These are phyloP conservation scores for Sorex fumeus DNA, from an alignment of 2,113 vertebrate genomes.

Conservation along the genomic window DNA sequence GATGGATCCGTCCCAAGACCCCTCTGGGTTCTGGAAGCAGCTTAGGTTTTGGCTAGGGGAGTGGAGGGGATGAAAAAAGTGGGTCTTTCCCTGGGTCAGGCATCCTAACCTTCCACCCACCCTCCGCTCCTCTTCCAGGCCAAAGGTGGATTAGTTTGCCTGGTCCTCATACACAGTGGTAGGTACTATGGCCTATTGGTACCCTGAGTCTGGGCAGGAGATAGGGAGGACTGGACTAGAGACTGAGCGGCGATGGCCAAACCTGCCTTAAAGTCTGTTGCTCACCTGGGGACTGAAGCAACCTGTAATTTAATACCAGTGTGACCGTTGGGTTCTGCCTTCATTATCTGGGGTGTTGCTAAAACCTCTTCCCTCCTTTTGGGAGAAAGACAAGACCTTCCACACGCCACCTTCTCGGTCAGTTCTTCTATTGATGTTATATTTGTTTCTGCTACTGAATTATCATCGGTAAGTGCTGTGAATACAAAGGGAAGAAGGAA, in stretches of 20 bases:
- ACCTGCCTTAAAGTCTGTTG: neutral
- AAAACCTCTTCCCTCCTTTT: neutral
- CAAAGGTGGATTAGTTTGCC: neutral
- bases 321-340: neutral
- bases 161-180: neutral
- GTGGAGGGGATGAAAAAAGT: neutral
- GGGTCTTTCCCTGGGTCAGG: too few species aligned
- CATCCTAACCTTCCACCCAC: neutral
- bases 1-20: neutral
- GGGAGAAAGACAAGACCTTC: fast-evolving
- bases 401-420: fast-evolving
- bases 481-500: constrained; percentile 26
- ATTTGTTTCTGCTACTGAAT: neutral
- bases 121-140: neutral
- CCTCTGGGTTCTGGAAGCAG: neutral
- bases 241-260: neutral
- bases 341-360: fast-evolving
- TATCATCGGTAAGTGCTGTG: constrained; percentile 58
- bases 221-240: neutral
- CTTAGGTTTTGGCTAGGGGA: neutral
- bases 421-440: constrained; percentile 7
- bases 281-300: constrained; percentile 82
- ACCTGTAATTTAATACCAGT: constrained; percentile 86
- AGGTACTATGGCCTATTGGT: too few species aligned
- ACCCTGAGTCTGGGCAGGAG: neutral